phyloP scores from a whole-genome alignment of 2,797 vertebrate genomes.

The Malacoraja senta region DNA sequence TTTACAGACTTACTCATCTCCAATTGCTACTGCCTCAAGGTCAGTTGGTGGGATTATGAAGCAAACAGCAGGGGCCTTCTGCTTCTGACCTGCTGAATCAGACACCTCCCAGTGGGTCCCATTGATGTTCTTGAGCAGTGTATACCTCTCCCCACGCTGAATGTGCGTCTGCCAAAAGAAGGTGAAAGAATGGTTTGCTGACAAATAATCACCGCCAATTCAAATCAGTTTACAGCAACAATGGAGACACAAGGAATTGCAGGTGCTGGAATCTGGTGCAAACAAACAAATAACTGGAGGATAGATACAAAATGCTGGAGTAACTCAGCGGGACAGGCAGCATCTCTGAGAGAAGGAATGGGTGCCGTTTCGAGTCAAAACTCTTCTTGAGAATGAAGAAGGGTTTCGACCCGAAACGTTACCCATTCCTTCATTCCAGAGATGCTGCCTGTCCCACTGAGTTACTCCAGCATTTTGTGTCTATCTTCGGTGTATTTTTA shows the following conservation, averaged over 20 bases:
- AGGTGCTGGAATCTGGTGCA: no score
- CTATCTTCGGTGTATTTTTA: no score
- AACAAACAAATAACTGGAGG: no score
- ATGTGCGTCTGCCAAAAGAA: constrained; percentile 65
- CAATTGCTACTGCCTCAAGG: constrained; percentile 62
- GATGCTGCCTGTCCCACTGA: no score
- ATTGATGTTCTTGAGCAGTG: constrained; percentile 68
- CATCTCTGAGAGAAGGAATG: no score
- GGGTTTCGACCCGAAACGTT: no score
- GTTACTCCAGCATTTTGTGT: no score
- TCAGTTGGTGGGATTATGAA: constrained; percentile 88
- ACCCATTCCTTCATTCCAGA: no score
- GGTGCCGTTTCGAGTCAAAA: no score
- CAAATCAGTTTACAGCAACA: neutral
- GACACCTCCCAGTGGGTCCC: constrained; percentile 78
- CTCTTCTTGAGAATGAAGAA: no score
- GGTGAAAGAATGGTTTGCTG: neutral
- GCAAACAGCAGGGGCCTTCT: constrained; percentile 76
- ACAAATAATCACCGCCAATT: neutral
- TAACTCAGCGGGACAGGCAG: no score
- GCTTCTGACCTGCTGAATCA: constrained; percentile 62
- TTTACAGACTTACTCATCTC: constrained; percentile 69
- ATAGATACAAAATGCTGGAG: no score
- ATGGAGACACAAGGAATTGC: neutral
- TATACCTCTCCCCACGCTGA: constrained; percentile 74